Evolutionary conservation across 2,888 invertebrate species (phyloP).

Genomic region (Branchipolynoe longqiensis): DNA sequence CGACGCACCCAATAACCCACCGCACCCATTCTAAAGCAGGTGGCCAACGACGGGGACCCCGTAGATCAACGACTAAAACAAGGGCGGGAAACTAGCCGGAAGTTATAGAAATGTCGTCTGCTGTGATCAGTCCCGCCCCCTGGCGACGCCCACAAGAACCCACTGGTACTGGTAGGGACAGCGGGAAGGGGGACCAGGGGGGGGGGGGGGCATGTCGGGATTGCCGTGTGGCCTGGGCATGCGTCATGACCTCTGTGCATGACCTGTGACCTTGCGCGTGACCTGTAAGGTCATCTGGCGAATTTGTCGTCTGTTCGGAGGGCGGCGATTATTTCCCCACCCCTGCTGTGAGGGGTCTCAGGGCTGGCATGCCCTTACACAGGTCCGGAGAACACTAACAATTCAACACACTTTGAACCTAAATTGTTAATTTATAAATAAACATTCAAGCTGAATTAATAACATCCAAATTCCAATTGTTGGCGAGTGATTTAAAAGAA

Average conservation of each 20-base stretch:
- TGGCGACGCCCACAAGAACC: no score
- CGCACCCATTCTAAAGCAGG: background rate
- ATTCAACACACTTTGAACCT: no score
- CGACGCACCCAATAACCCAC: constrained; percentile 27
- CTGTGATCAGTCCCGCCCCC: background rate
- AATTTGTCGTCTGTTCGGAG: constrained; percentile 27
- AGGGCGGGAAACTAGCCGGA: background rate
- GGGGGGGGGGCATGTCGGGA: background rate
- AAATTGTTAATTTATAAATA: no score
- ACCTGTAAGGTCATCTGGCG: background rate
- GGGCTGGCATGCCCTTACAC: background rate
- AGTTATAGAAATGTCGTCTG: constrained; percentile 23
- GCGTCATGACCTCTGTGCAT: constrained; percentile 12
- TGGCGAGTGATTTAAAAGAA: no score
- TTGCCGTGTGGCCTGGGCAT: background rate
- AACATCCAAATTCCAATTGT: no score
- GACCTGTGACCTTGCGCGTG: constrained; percentile 1
- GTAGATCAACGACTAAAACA: no score
- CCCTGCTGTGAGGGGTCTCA: background rate
- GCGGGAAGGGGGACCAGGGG: background rate
- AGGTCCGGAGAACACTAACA: background rate
- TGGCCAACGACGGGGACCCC: background rate
- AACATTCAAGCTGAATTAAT: no score
- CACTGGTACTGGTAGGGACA: no score
- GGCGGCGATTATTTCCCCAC: background rate